Evolutionary conservation across 1,140 invertebrate species (phyloP), one percentile per base, ranked within the genome.

Genomic region (Drosophila guanche): DNA sequence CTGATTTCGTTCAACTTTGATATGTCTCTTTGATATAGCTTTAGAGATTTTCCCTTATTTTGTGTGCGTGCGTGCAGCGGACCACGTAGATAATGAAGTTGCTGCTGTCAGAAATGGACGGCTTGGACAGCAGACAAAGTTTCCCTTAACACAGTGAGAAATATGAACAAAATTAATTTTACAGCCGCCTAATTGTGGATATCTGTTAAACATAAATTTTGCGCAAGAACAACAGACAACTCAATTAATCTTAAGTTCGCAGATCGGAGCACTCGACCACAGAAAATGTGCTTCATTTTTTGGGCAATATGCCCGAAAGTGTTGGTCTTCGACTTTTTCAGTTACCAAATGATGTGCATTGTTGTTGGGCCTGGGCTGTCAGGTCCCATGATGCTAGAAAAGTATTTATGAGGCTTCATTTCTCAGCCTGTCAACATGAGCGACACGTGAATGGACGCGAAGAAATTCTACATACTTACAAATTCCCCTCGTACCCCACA

Each of bases 171-270:
- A 69, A 74, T 59, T 50, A 46, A 79, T 84, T 75, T 78, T 58
- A 62, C 54, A 68, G 25, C 56, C 51, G 42, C 50, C 80, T 73
- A 86, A 85, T 85, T 80, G 70, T 73, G 73, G 73, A 66, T 65
- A 80, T 80, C 67, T 86, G 70, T 76, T 73, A 53, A 79, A 71
- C 59, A 72, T 52, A 80, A 84, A 74, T 73, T 74, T 66, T 65
- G 53, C 54, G 53, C 70, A 48, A 47, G 66, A 58, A 74, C 71
- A 74, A 73, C 70, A 73, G 70, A 73, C 71, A 75, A 67, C 43
- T 67, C 71, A 75, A 75, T 85, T 80, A 86, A 86, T 85, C 72
- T 85, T 81, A 51, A 60, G 29, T 69, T 60, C 57, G 74, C 42
- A 60, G 58, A 43, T 52, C 37, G 53, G 27, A 43, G 42, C 59